These are phyloP conservation scores for Tylochromis polylepis DNA, from an alignment of 2,113 vertebrate genomes.

Conservation along the genomic window DNA sequence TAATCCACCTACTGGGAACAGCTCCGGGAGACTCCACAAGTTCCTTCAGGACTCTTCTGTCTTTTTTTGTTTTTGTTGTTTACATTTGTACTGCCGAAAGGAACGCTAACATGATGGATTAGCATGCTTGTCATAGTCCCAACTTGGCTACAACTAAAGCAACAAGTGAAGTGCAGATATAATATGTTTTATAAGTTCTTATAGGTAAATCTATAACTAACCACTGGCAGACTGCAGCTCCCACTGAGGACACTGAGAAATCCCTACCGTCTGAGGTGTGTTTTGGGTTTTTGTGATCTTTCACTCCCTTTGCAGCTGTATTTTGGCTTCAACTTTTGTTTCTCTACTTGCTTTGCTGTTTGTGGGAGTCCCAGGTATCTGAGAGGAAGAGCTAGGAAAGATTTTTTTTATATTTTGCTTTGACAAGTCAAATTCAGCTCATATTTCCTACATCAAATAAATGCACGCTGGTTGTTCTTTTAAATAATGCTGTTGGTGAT, in stretches of 20 bases:
- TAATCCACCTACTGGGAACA: not conserved
- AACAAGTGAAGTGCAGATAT: not conserved
- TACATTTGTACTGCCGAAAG: not conserved
- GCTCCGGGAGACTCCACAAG: not conserved
- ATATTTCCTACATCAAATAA: not conserved
- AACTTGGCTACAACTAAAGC: not conserved
- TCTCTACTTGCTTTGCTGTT: not conserved
- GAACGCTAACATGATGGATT: not conserved
- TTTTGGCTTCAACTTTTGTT: not conserved
- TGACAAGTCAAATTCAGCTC: not conserved
- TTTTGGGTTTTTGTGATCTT: not conserved
- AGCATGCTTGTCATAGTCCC: not conserved
- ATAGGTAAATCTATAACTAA: not conserved
- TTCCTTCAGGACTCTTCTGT: not conserved
- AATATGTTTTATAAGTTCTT: not conserved
- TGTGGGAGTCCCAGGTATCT: not conserved
- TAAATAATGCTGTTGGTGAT: not conserved
- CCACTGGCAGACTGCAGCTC: accelerated
- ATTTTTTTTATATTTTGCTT: not conserved
- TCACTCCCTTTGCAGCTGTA: not conserved
- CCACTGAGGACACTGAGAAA: not conserved
- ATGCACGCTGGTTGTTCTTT: not conserved
- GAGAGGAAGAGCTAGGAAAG: not conserved
- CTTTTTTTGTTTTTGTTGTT: not conserved
- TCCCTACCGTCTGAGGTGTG: not conserved